Evolutionary conservation across 2,888 invertebrate species (phyloP), one percentile per base, ranked within the genome.

Genomic region (Caenorhabditis uteleia): DNA sequence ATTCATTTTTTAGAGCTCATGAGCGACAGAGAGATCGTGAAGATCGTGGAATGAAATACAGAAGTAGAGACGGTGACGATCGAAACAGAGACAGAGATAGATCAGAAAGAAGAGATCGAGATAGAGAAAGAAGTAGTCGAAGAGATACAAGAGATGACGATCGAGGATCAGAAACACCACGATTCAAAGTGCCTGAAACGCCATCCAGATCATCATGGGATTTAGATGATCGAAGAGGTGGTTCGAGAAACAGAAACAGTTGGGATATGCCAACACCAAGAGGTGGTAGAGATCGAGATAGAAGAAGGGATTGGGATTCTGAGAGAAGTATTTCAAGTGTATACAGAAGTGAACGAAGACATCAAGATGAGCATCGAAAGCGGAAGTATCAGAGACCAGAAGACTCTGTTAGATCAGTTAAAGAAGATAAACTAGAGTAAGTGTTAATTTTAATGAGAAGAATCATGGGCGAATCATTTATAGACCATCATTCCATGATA

Each of bases 211-310:
- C 71, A 14, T 34, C 47, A 1, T 82, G 82, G 82, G 82, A 82
- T 27, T 77, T 75, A 7, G 79, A 79, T 23, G 66, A 70, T n/a
- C 47, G 57, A 26, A n/a, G n/a, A n/a, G 50, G 48, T 6, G 46
- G 51, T 5, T 36, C 59, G 25, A 57, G 58, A 29, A 59, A 57
- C 39, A 40, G 49, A n/a, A 50, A 54, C 0, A 89, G 89, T 48
- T 95, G 95, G 95, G 95, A 95, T 85, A 89, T 91, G 82, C 93
- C 93, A 0, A 94, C 94, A 0, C 95, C 94, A 0, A 66, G 61
- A 46, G 55, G 62, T 6, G 55, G 54, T 2, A 26, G 67, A 44
- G 53, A 54, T 25, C 40, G 55, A 29, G 47, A 44, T 14, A 27
- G 42, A 16, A 59, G 45, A 36, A 33, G 65, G 20, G 54, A 62